Conservation (phyloP, 1,140 invertebrate species). For the Solenopsis invicta region DNA sequence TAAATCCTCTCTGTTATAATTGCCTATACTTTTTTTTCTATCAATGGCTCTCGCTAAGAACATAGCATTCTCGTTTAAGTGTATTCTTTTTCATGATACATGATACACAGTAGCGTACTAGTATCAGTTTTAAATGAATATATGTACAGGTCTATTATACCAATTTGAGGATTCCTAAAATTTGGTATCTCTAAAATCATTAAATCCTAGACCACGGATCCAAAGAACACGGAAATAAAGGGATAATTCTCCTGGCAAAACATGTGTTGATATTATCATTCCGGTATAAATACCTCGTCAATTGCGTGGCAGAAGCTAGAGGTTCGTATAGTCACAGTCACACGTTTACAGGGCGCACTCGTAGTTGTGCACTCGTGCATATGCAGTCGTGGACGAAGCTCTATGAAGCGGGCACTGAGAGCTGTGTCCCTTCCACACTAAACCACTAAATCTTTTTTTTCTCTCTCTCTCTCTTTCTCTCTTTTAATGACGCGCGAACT, state of each 20-base stretch:
- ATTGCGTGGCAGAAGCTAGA: constrained; percentile 87
- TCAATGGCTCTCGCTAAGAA: neutral
- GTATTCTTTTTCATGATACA: neutral
- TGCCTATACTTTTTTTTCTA: neutral
- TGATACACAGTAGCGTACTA: neutral
- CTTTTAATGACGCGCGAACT: neutral
- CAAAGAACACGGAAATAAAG: neutral
- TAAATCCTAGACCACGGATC: constrained; percentile 3
- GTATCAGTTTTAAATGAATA: constrained; percentile 2
- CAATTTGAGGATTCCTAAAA: constrained; percentile 7
- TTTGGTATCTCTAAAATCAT: neutral
- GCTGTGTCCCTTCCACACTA: constrained; percentile 85
- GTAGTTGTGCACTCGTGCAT: constrained; percentile 77
- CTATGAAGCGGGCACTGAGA: constrained; percentile 85
- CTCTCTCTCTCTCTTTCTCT: constrained; percentile 29
- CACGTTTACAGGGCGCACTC: constrained; percentile 83
- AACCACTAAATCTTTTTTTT: constrained; percentile 84
- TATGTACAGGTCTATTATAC: neutral
- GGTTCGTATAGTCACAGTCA: constrained; percentile 87
- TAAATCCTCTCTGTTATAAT: constrained; percentile 2
- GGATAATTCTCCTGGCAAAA: constrained; percentile 74
- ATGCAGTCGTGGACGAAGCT: constrained; percentile 78
- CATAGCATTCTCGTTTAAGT: neutral
- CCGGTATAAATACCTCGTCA: constrained; percentile 87
- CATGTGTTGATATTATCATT: constrained; percentile 86